A percentile compares a stretch with the other conserved stretches of the same genome.
phyloP scores from a whole-genome alignment of 2,797 vertebrate species.

The Sarcoramphus papa region DNA sequence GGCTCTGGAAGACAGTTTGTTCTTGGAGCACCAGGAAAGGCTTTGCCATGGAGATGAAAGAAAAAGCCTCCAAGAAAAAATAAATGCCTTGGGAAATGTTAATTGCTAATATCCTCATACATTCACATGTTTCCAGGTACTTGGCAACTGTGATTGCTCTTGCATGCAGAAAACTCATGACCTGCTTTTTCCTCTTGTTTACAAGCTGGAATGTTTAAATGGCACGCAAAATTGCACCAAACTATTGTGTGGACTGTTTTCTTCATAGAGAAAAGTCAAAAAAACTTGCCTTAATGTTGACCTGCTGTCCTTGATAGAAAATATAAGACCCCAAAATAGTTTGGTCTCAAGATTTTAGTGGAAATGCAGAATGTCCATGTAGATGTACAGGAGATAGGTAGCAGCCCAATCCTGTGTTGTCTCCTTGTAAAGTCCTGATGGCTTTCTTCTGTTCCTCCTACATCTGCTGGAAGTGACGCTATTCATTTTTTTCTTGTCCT shows the following conservation, averaged over 20 bases:
- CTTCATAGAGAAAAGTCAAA: neutral
- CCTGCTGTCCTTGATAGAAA: neutral
- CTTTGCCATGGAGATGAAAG: slow-evolving; percentile 52
- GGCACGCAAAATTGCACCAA: neutral
- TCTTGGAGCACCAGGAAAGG: slow-evolving; percentile 45
- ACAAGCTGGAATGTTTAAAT: neutral
- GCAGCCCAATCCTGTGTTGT: neutral
- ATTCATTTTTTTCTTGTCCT: neutral
- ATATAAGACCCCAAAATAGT: neutral
- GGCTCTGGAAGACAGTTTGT: slow-evolving; percentile 52
- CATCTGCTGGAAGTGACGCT: neutral
- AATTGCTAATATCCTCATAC: slow-evolving; percentile 18
- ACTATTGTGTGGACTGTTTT: neutral
- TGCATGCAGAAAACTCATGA: neutral
- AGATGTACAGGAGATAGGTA: neutral
- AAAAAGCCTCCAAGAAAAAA: slow-evolving; percentile 37
- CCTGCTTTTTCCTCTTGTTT: neutral
- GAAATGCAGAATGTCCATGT: neutral
- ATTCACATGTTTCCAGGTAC: slow-evolving; percentile 60
- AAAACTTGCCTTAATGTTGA: neutral
- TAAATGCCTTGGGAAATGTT: neutral
- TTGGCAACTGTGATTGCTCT: slow-evolving; percentile 47
- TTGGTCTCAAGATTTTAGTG: neutral
- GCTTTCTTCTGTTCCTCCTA: neutral
- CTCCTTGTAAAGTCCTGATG: neutral